These are phyloP conservation scores for Microdon myrmicae DNA, from an alignment of 2,888 invertebrate genomes.

Conservation along the genomic window DNA sequence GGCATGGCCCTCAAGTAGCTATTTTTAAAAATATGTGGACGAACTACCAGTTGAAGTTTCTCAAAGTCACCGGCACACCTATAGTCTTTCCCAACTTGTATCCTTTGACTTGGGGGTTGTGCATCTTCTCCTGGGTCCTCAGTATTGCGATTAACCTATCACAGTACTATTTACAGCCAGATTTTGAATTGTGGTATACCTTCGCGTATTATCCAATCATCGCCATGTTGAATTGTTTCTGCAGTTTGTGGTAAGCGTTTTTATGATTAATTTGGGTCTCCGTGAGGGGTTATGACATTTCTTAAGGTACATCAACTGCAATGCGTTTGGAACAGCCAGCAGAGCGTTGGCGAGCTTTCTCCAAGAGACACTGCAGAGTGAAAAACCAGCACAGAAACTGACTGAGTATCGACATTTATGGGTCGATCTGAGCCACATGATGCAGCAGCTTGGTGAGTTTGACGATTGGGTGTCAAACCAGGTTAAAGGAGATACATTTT, in stretches of 20 bases:
- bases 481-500: too few relatives aligned
- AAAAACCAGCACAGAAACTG: slow-evolving; percentile 73
- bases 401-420: slow-evolving; percentile 76
- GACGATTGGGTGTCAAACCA: background rate
- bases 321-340: slow-evolving; percentile 74
- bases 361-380: slow-evolving; percentile 72
- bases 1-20: slow-evolving; percentile 77
- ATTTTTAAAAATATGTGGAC: slow-evolving; percentile 85
- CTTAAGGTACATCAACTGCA: slow-evolving; percentile 73
- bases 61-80: slow-evolving; percentile 68
- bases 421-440: slow-evolving; percentile 81
- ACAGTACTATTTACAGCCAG: slow-evolving; percentile 77
- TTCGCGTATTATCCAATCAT: slow-evolving; percentile 79
- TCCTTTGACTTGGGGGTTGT: slow-evolving; percentile 73
- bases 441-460: slow-evolving; percentile 75
- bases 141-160: slow-evolving; percentile 75
- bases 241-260: slow-evolving; percentile 73
- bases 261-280: background rate
- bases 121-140: slow-evolving; percentile 74
- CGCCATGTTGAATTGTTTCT: slow-evolving; percentile 79
- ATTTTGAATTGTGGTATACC: slow-evolving; percentile 78
- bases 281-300: background rate
- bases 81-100: slow-evolving; percentile 75
- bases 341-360: slow-evolving; percentile 74
- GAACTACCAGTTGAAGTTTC: slow-evolving; percentile 73